A percentile compares a stretch with the other conserved stretches of the same genome.
phyloP scores from a whole-genome alignment of 1,140 invertebrate species.

The Ectropis grisescens region DNA sequence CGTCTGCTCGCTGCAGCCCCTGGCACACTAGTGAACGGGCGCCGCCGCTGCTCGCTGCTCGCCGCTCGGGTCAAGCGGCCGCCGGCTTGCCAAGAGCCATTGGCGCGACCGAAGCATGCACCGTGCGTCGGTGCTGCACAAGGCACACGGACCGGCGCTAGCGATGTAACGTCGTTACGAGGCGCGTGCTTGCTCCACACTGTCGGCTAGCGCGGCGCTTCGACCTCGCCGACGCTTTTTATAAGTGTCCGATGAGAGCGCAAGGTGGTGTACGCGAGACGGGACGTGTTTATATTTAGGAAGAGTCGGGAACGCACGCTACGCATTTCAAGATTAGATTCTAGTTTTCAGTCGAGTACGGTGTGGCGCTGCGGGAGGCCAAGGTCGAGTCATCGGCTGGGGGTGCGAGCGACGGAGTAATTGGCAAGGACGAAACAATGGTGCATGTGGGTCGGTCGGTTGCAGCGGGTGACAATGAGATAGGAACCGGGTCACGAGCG shows the following conservation, averaged over 20 bases:
- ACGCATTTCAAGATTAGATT: constrained; percentile 11
- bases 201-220: constrained; percentile 36
- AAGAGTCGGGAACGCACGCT: constrained; percentile 21
- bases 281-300: constrained; percentile 55
- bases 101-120: constrained; percentile 47
- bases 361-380: constrained; percentile 3
- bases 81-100: constrained; percentile 51
- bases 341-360: not conserved
- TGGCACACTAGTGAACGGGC: constrained; percentile 47
- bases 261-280: constrained; percentile 45
- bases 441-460: constrained; percentile 36
- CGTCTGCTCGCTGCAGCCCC: constrained; percentile 32
- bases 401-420: constrained; percentile 10
- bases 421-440: constrained; percentile 23
- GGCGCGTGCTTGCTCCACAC: constrained; percentile 48
- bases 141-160: constrained; percentile 49
- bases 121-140: constrained; percentile 51
- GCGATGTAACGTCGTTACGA: constrained; percentile 46
- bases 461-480: constrained; percentile 30
- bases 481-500: constrained; percentile 39
- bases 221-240: constrained; percentile 61
- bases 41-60: too few species aligned
- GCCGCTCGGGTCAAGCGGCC: constrained; percentile 38
- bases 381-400: constrained; percentile 5
- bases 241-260: constrained; percentile 60